Evolutionary conservation across 2,797 vertebrate species (phyloP), one percentile per base, ranked within the genome.

Genomic region (Serranus cabrilla): DNA sequence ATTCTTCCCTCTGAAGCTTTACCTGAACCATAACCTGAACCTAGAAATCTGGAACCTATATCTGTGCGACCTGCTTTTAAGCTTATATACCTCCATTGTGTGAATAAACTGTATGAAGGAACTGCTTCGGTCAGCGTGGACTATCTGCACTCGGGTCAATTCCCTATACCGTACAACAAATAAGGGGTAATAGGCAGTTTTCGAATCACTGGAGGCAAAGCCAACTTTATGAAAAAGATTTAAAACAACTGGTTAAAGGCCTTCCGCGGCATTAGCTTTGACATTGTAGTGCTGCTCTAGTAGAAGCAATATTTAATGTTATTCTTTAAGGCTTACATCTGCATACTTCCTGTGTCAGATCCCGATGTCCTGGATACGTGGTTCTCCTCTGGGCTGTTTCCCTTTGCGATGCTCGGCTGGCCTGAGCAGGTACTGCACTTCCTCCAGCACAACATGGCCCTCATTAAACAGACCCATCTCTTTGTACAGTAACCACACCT

Each of bases 331-430:
- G 13, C 20, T 52, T 7, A 0, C n/a, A 20, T 49, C 12, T 50
- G 7, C 16, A 23, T 42, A 0, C 39, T 62, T 18, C 3, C 52
- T 71, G 14, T 67, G 6, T 78, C 83, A 98, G 97, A 98, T 85
- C 91, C 95, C 7, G 97, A 98, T 71, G 97, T 98, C 25, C 85
- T 98, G 69, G 97, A 98, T 63, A 98, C 97, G 0, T 98, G 97
- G 97, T 98, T 98, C 85, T 98, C 97, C 12, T 98, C 97, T 0
- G 97, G 90, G 1, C 93, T 98, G 16, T 97, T 97, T 62, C 97
- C 97, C 4, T 98, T 98, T 2, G 96, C 96, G 14, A 95, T 96
- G 84, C 88, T 98, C 50, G 97, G 97, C 63, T 98, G 97, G 97
- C 97, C 97, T 50, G 83, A 89, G 46, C 86, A 96, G 95, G 97